Base-by-base conservation (phyloP, 2,888 invertebrate species). In the Idaea biselata region DNA sequence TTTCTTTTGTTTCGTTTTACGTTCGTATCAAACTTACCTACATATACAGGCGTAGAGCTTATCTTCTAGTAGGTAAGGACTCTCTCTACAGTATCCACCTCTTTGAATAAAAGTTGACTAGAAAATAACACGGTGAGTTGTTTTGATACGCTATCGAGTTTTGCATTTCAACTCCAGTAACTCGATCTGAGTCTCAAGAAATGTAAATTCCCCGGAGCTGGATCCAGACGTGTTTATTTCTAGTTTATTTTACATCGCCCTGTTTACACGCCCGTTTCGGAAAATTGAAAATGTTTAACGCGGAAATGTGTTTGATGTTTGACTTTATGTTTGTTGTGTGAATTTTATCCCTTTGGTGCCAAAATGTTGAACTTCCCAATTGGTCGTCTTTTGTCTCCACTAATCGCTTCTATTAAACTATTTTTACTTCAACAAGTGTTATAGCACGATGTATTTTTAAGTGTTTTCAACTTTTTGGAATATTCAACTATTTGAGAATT, bases 221-320 rank as follows among this genome's bases (percentile, higher is more conserved):
- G 59, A 61, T 63, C 60, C 60, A 61, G 59, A 59, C 60, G 59
- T 69, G 69, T 74, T 74, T 73, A 62, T 66, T 63, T 60, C 68
- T 58, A 70, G 68, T 75, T 74, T 74, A 68, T 71, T 71, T 71
- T 63, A 69, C 71, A 68, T 70, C 62, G 62, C 62, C 61, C 67
- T 67, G 68, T 57, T 60, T 63, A 18, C 55, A 54, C n/a, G 60
- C 44, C 44, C 44, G 32, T 55, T 17, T 18, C 55, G 55, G 16
- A 18, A 57, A 57, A 44, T 44, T 44, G 44, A 44, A 44, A 44
- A 44, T 44, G 44, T 44, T 44, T 44, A 44, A 44, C 44, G 14
- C 44, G 44, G 44, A 44, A 44, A 44, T 44, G 44, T 44, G 44
- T 44, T 44, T 8, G 8, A 14, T 44, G 44, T 44, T 44, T 44